Conservation (phyloP, 2,888 invertebrate genomes). For the Melolontha melolontha region DNA sequence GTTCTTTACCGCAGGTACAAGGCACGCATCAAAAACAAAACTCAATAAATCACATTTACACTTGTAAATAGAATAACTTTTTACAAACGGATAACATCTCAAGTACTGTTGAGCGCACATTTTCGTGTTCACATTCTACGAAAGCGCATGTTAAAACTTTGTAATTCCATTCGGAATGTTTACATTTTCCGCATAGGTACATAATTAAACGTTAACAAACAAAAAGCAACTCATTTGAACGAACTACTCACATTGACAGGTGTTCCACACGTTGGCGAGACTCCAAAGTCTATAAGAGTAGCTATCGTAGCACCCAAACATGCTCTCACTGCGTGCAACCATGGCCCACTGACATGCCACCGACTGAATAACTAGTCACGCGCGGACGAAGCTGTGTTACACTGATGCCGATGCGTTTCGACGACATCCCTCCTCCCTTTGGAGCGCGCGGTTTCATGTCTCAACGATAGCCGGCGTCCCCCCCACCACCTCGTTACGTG, state of each 20-base stretch:
- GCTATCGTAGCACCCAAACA: slow-evolving; percentile 82
- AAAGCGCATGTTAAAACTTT: too few species aligned
- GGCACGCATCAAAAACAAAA: too few species aligned
- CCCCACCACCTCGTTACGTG: slow-evolving; percentile 48
- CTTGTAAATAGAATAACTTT: too few species aligned
- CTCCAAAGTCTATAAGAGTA: slow-evolving; percentile 83
- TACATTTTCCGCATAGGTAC: too few species aligned
- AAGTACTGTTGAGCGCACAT: too few species aligned
- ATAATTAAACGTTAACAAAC: background rate
- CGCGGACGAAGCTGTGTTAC: slow-evolving; percentile 45
- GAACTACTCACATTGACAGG: slow-evolving; percentile 78
- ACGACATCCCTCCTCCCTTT: slow-evolving; percentile 51
- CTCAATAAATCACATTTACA: too few species aligned
- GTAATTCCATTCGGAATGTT: too few species aligned
- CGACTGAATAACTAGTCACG: slow-evolving; percentile 33
- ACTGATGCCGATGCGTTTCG: slow-evolving; percentile 42
- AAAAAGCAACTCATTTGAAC: slow-evolving; percentile 4
- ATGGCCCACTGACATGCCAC: slow-evolving; percentile 75
- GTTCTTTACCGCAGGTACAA: too few species aligned
- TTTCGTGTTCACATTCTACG: too few species aligned
- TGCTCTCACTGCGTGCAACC: slow-evolving; percentile 84
- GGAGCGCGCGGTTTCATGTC: slow-evolving; percentile 21
- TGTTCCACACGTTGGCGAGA: slow-evolving; percentile 82
- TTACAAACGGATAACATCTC: too few species aligned
- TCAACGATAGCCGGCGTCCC: slow-evolving; percentile 45